Conservation (phyloP, 2,113 vertebrate species). For the Syrmaticus mikado region DNA sequence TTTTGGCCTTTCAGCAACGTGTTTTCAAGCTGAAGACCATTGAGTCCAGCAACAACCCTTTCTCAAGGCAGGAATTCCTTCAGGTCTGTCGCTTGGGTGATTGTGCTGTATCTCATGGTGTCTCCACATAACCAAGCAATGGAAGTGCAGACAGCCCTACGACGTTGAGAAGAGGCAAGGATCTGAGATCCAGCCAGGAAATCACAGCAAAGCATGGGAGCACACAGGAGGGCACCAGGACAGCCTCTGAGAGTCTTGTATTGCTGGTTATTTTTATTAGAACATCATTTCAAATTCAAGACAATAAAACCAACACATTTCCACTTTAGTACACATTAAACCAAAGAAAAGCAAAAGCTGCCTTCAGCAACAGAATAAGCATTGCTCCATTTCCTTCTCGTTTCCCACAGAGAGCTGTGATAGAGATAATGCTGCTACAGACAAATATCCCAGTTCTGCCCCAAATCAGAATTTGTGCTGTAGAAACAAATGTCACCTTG, state of each 20-base stretch:
- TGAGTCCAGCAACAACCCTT: fast-evolving
- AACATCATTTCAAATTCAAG: constrained; percentile 5
- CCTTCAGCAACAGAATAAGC: not conserved
- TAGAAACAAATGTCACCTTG: not conserved
- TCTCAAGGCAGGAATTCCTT: not conserved
- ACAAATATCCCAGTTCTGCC: not conserved
- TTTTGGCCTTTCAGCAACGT: not conserved
- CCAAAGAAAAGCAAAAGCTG: not conserved
- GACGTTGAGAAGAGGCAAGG: not conserved
- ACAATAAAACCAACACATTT: not conserved
- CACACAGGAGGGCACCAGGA: not conserved
- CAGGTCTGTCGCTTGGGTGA: too few species aligned
- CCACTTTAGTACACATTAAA: not conserved
- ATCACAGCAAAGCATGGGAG: fast-evolving
- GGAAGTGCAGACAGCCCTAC: too few species aligned
- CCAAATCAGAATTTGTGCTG: not conserved
- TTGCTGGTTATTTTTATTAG: constrained; percentile 68
- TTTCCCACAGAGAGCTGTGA: not conserved
- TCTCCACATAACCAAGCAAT: not conserved
- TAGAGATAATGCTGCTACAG: not conserved
- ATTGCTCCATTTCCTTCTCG: not conserved
- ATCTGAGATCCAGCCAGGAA: not conserved
- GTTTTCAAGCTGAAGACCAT: not conserved
- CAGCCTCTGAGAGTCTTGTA: not conserved
- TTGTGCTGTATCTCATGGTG: too few species aligned